Conservation (phyloP, 2,888 invertebrate genomes). For the Torymus tubicola region DNA sequence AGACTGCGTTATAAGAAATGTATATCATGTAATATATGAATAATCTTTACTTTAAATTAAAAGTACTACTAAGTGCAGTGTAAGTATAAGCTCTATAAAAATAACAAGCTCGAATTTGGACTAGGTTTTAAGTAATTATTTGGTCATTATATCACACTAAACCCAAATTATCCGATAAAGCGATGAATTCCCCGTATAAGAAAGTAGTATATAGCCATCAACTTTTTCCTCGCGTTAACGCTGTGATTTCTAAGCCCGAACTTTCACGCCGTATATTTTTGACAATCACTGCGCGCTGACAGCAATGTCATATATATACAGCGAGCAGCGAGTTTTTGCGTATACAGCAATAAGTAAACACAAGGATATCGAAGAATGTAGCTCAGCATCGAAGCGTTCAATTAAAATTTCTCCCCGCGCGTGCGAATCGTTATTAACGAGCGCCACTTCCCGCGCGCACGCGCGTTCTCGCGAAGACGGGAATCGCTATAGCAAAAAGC, state of each 20-base stretch:
- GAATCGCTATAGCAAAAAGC: constrained; percentile 37
- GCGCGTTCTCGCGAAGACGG: constrained; percentile 26
- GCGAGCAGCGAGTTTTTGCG: constrained; percentile 9
- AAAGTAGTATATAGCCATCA: too few species aligned
- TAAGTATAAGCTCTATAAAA: too few species aligned
- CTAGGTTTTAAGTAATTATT: too few species aligned
- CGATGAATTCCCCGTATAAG: too few species aligned
- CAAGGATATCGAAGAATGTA: constrained; percentile 19
- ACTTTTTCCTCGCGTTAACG: too few species aligned
- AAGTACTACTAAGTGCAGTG: too few species aligned
- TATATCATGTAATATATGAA: too few species aligned
- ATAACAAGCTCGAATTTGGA: too few species aligned
- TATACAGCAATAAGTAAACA: background rate
- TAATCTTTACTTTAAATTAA: too few species aligned
- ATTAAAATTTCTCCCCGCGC: constrained; percentile 47
- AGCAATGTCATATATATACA: background rate
- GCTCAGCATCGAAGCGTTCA: constrained; percentile 37
- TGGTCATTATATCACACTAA: too few species aligned
- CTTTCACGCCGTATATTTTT: constrained; percentile 39
- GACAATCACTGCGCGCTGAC: background rate
- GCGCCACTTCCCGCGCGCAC: constrained; percentile 6
- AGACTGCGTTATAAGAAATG: too few species aligned
- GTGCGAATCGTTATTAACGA: constrained; percentile 48
- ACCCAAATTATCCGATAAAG: too few species aligned
- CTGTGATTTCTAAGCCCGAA: background rate